These are phyloP conservation scores for Podiceps cristatus DNA, from an alignment of 2,113 vertebrate species.

Conservation along the genomic window DNA sequence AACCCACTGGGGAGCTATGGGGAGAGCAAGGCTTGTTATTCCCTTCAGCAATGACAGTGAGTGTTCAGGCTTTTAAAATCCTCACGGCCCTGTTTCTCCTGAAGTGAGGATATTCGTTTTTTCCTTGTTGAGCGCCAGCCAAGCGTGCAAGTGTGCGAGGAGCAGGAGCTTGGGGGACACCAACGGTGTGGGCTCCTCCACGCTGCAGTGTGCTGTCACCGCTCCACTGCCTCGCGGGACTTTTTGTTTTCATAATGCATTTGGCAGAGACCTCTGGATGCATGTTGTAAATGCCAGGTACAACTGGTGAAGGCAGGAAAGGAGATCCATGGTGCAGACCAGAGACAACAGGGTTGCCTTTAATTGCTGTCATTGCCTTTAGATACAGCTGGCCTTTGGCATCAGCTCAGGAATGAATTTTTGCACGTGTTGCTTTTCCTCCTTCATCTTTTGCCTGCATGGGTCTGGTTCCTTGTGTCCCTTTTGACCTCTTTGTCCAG, in stretches of 20 bases:
- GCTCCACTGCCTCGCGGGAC: background rate
- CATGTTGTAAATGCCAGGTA: background rate
- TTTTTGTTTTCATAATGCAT: background rate
- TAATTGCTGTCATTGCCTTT: background rate
- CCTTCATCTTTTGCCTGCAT: background rate
- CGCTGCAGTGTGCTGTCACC: background rate
- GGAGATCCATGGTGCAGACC: background rate
- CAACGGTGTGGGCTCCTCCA: background rate
- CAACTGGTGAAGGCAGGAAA: background rate
- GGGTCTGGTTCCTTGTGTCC: background rate
- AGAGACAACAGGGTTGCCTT: background rate
- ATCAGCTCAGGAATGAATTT: background rate
- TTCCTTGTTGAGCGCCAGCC: accelerated
- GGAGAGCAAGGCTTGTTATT: background rate
- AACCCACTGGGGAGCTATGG: background rate
- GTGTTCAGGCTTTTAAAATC: background rate
- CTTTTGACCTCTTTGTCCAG: background rate
- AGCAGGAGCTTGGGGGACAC: background rate
- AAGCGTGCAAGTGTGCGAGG: background rate
- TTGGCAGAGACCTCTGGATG: background rate
- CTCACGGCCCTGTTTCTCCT: background rate
- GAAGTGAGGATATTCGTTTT: background rate
- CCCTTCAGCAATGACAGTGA: background rate
- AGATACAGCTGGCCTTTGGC: background rate
- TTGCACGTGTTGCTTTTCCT: background rate